Conservation (phyloP, 2,797 vertebrate species). For the Alca torda region DNA sequence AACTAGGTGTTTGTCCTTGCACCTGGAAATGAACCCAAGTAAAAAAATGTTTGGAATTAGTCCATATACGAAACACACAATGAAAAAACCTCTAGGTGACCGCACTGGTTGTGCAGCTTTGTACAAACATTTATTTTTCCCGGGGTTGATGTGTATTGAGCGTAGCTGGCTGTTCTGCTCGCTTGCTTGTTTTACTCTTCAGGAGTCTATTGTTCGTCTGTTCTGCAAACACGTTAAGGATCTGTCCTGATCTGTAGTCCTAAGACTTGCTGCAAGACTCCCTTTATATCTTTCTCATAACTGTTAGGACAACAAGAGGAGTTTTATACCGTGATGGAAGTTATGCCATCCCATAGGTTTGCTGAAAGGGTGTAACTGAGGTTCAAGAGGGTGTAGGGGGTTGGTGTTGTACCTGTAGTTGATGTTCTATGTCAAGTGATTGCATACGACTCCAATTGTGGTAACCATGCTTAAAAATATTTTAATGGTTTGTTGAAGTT, state of each 20-base stretch:
- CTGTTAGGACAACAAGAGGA: not conserved
- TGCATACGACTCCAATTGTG: not conserved
- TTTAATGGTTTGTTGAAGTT: not conserved
- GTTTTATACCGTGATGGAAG: not conserved
- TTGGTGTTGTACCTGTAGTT: not conserved
- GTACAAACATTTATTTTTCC: conserved; percentile 53
- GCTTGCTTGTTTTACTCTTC: conserved; percentile 9
- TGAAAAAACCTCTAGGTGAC: not conserved
- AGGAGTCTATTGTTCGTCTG: not conserved
- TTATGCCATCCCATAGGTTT: not conserved
- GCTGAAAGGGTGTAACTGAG: not conserved
- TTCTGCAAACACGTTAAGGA: not conserved
- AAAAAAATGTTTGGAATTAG: conserved; percentile 35
- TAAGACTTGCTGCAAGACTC: not conserved
- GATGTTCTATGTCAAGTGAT: not conserved
- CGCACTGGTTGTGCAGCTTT: conserved; percentile 1
- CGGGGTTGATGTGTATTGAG: not conserved
- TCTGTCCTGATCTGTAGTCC: not conserved
- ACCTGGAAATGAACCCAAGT: not conserved
- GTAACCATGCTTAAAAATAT: not conserved
- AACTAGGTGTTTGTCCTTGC: not conserved
- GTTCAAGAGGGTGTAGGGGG: not conserved
- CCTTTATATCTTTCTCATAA: not conserved
- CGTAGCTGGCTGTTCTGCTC: not conserved
- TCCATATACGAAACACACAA: not conserved